Base-by-base conservation (phyloP, 2,797 vertebrate genomes). In the Pelobates cultripes region DNA sequence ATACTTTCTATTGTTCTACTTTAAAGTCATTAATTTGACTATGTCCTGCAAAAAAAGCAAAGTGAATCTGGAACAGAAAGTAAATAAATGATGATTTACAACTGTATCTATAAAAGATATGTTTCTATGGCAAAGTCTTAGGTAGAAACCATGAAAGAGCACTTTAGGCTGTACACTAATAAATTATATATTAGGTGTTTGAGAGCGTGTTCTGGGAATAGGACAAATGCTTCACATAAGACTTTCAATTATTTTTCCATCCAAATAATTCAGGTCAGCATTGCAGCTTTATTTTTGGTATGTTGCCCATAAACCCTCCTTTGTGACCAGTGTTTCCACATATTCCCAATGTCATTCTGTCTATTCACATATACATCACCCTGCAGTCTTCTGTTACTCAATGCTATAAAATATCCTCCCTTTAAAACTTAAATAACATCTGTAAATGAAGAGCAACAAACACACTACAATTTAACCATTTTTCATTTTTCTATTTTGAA, bases 51-150 rank as follows among this genome's bases (percentile, higher is more conserved):
- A 15, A 5, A 64, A 64, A 14, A 72, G 51, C 41, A 55, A 55
- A 55, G 70, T 73, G 28, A 55, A 53, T 55, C 10, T 13, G 28
- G 47, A 4, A 9, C 8, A 71, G 28, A 55, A 73, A 41, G 13
- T 73, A 60, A 73, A 73, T 73, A 51, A 73, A 73, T 73, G 51
- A 73, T 43, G 51, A 73, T 57, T 57, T 73, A 73, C 42, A 7
- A 41, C 42, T 41, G 53, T 8, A 15, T 28, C 71, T 71, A 10
- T 55, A 43, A 73, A 43, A 60, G 10, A 41, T 43, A 57, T 73
- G 53, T 7, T 6, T 53, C 45, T 51, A 9, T 60, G 47, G 57
- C 71, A 73, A 60, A 55, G 70, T 72, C 70, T 72, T 53, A 40
- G 45, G 47, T 51, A 45, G 12, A 17, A 60, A 57, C 12, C 51